A percentile compares a stretch with the other conserved stretches of the same genome.
phyloP scores from a whole-genome alignment of 2,113 vertebrate species.

The Bubalus kerabau region DNA sequence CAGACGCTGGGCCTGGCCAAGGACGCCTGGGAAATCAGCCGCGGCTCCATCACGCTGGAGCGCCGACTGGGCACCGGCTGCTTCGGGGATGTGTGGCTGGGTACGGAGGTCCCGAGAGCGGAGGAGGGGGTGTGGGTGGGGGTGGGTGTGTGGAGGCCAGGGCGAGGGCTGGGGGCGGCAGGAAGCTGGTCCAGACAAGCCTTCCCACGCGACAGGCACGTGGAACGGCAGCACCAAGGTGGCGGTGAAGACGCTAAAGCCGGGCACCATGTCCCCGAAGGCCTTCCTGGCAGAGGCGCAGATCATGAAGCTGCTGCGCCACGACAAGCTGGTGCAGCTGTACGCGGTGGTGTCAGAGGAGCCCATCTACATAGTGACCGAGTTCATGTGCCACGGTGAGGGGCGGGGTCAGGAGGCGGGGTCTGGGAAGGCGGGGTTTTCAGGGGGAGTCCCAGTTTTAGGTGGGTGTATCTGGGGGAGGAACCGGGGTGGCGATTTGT shows the following conservation, averaged over 20 bases:
- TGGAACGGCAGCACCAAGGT: constrained; percentile 98
- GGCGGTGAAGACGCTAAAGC: constrained; percentile 97
- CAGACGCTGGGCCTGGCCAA: constrained; percentile 94
- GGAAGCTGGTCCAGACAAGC: neutral
- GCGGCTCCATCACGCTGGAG: constrained; percentile 84
- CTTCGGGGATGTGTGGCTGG: constrained; percentile 97
- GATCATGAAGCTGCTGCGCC: constrained; percentile 97
- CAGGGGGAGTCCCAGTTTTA: neutral
- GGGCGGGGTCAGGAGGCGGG: accelerated
- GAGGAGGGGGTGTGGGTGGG: neutral
- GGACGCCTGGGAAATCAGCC: constrained; percentile 94
- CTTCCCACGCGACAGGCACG: constrained; percentile 81
- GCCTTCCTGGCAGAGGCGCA: constrained; percentile 98
- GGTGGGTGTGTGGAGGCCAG: neutral
- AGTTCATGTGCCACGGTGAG: constrained; percentile 96
- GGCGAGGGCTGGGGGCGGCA: neutral
- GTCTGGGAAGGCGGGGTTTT: neutral
- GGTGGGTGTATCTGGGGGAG: accelerated
- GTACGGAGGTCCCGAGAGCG: constrained; percentile 79
- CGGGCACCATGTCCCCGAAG: constrained; percentile 96
- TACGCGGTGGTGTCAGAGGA: constrained; percentile 98
- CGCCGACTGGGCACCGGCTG: constrained; percentile 93
- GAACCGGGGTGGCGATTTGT: accelerated
- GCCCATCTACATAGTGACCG: constrained; percentile 98
- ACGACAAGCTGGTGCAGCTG: constrained; percentile 98